Evolutionary conservation across 2,797 vertebrate genomes (phyloP), one percentile per base, ranked within the genome.

Genomic region (Sebastes paucispinis): DNA sequence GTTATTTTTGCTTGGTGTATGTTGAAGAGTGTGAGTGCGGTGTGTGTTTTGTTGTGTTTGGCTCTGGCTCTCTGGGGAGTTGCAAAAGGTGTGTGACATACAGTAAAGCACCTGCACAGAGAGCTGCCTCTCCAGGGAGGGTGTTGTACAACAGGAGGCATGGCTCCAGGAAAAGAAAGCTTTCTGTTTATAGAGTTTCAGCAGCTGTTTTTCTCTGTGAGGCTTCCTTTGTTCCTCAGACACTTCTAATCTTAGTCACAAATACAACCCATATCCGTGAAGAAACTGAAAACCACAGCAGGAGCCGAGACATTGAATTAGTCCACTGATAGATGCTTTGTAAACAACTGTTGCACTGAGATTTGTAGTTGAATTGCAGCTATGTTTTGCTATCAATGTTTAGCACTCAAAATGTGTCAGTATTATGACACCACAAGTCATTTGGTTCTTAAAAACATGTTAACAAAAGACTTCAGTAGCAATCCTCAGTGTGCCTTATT

Each of bases 161-260:
- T 27, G 47, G 83, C 76, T 75, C 55, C 64, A 69, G 88, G 74
- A 84, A 89, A 58, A 75, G 79, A 86, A 73, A 82, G 70, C 77
- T 77, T 87, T 91, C 74, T 92, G 87, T 88, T 91, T 76, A 79
- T 89, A 87, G 85, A 67, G 75, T 77, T 88, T 90, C 57, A 85
- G 66, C 67, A 83, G 74, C 80, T 75, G 73, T 83, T 86, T 16
- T 43, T 87, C 52, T 82, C 52, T 81, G 24, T 5, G 20, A 79
- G 77, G 55, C 50, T 54, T 74, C 39, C 75, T 92, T 85, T 83
- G 62, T 74, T 84, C 73, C 70, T 73, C 52, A 77, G 73, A 77
- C 75, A 65, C 67, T 73, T 82, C 60, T 80, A 84, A 81, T 79
- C 63, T 80, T 78, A 63, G 80, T 55, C 71, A 73, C 57, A 63